phyloP scores from a whole-genome alignment of 92 coral and sea anemone genomes.

The Siderastrea siderea region DNA sequence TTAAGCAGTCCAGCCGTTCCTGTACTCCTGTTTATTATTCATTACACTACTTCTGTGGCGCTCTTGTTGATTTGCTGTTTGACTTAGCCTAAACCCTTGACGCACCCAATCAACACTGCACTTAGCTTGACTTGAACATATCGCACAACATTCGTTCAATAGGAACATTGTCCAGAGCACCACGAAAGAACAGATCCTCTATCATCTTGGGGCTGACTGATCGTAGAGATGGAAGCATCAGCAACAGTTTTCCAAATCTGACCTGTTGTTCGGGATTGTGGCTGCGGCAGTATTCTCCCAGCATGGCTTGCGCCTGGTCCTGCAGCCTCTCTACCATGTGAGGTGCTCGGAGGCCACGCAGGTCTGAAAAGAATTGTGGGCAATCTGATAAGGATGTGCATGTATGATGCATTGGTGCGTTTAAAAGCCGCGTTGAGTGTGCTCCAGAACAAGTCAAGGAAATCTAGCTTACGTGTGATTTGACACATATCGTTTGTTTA shows the following conservation, averaged over 20 bases:
- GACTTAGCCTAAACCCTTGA: neutral
- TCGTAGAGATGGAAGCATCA: constrained; percentile 92
- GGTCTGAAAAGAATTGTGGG: constrained; percentile 68
- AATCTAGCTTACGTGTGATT: too few relatives aligned
- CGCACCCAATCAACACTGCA: neutral
- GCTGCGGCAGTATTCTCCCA: constrained; percentile 95
- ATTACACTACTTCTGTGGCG: too few relatives aligned
- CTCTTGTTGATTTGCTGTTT: too few relatives aligned
- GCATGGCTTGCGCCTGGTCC: constrained; percentile 98
- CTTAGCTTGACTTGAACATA: constrained; percentile 90
- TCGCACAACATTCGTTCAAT: constrained; percentile 99
- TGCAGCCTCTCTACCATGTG: constrained; percentile 94
- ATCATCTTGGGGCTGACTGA: constrained; percentile 96
- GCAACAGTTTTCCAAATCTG: constrained; percentile 94
- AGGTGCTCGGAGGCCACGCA: constrained; percentile 98
- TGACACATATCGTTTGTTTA: too few relatives aligned
- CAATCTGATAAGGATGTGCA: neutral
- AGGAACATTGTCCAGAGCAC: constrained; percentile 92
- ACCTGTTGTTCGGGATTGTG: constrained; percentile 90
- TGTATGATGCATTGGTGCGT: neutral
- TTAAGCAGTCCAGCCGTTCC: too few relatives aligned
- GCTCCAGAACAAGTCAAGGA: too few relatives aligned
- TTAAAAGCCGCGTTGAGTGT: too few relatives aligned
- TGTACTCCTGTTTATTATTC: neutral
- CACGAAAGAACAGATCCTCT: constrained; percentile 96